Conservation (phyloP, 2,888 invertebrate species). For the Lepeophtheirus nordmannii region DNA sequence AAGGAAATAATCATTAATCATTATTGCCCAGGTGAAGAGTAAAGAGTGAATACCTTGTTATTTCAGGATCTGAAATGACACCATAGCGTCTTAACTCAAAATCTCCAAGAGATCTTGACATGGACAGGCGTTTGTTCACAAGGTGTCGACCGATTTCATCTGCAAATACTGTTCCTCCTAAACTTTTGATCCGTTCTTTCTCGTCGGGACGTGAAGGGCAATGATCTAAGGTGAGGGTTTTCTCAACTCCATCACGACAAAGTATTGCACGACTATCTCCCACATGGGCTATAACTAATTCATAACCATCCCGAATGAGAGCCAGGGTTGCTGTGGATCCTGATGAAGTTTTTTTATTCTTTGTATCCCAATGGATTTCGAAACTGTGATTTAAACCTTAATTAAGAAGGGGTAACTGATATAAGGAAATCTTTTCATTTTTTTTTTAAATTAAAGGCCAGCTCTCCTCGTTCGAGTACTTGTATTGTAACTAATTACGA, state of each 20-base stretch:
- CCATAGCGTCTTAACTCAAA: conserved; percentile 38
- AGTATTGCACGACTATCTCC: conserved; percentile 40
- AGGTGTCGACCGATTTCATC: conserved; percentile 36
- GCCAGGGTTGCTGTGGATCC: conserved; percentile 42
- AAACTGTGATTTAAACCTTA: conserved; percentile 7
- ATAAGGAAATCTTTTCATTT: neutral
- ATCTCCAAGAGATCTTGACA: conserved; percentile 41
- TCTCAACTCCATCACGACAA: conserved; percentile 36
- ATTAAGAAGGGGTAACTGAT: neutral
- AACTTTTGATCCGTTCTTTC: conserved; percentile 31
- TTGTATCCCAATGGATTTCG: conserved; percentile 3
- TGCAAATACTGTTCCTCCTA: conserved; percentile 34
- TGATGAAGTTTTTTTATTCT: conserved; percentile 27
- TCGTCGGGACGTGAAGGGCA: conserved; percentile 36
- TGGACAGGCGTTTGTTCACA: conserved; percentile 39
- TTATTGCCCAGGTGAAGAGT: conserved; percentile 2
- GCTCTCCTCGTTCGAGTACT: neutral
- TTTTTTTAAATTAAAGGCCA: neutral
- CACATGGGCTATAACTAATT: conserved; percentile 38
- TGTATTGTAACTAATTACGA: neutral
- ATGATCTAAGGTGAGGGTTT: conserved; percentile 38
- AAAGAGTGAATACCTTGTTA: conserved; percentile 27
- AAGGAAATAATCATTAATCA: neutral
- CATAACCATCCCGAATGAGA: conserved; percentile 36
- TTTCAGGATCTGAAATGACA: conserved; percentile 37